These are phyloP conservation scores for Holacanthus passer DNA, from an alignment of 2,113 vertebrate genomes.

Conservation along the genomic window DNA sequence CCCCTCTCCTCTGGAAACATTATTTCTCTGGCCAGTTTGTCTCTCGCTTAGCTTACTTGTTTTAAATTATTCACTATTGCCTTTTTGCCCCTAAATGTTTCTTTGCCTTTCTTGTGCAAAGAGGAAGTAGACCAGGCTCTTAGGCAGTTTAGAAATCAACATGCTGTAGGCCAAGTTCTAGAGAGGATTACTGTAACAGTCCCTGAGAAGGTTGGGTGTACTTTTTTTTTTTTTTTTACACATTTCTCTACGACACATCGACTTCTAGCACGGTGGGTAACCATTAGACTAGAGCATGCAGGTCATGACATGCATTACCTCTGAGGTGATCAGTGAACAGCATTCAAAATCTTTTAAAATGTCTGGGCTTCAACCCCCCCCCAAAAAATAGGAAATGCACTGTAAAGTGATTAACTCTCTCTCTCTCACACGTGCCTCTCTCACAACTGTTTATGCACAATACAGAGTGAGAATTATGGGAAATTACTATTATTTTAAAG, in stretches of 20 bases:
- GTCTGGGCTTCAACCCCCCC: constrained; percentile 49
- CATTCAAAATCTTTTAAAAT: constrained; percentile 70
- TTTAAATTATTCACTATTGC: constrained; percentile 79
- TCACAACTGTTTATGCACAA: constrained; percentile 42
- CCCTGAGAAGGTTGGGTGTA: constrained; percentile 83
- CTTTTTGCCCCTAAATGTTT: constrained; percentile 71
- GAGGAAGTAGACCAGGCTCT: constrained; percentile 74
- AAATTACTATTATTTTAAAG: constrained; percentile 55
- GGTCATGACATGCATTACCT: constrained; percentile 81
- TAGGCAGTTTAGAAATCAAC: constrained; percentile 70
- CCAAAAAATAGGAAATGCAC: constrained; percentile 43
- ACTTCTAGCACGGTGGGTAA: constrained; percentile 81
- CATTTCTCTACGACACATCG: constrained; percentile 78
- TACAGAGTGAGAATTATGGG: constrained; percentile 43
- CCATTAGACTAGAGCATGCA: constrained; percentile 82
- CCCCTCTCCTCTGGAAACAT: constrained; percentile 41
- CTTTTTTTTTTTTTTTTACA: constrained; percentile 54
- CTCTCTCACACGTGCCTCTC: background rate
- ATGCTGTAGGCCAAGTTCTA: constrained; percentile 75
- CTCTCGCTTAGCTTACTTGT: constrained; percentile 67
- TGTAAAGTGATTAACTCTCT: constrained; percentile 56
- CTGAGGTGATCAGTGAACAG: constrained; percentile 75
- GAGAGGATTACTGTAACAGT: constrained; percentile 76
- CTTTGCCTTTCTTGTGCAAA: constrained; percentile 79
- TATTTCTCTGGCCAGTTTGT: constrained; percentile 68